Percentiles rank a stretch among this genome's conserved stretches.
These are phyloP conservation scores for Synanthedon tipuliformis DNA, from an alignment of 2,888 invertebrate species.

Conservation along the genomic window DNA sequence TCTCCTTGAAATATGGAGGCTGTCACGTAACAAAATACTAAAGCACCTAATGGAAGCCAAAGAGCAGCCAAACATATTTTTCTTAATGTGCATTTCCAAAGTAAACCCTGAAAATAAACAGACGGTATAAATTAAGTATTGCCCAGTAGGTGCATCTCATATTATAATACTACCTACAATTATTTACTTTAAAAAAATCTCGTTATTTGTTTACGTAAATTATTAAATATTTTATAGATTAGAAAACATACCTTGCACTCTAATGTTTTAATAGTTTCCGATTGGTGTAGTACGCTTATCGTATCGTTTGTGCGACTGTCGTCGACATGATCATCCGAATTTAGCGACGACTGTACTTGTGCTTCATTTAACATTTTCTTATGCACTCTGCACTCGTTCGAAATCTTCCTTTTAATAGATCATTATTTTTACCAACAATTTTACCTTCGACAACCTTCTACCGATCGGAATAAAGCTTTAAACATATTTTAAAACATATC, in stretches of 20 bases:
- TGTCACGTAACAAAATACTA: slow-evolving; percentile 88
- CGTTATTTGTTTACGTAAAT: not conserved
- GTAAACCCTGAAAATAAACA: slow-evolving; percentile 54
- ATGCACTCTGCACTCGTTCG: slow-evolving; percentile 28
- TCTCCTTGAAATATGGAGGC: slow-evolving; percentile 92
- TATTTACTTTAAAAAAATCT: not conserved
- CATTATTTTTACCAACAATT: not conserved
- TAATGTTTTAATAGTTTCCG: slow-evolving; percentile 37
- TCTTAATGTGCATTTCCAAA: slow-evolving; percentile 82
- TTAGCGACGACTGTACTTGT: slow-evolving; percentile 56
- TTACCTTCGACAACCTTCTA: not conserved
- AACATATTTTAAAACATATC: not conserved
- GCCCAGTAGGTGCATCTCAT: not conserved
- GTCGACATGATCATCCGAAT: slow-evolving; percentile 37
- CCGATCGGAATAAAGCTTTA: not conserved
- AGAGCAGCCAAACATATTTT: slow-evolving; percentile 86
- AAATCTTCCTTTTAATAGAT: not conserved
- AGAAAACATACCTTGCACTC: slow-evolving; percentile 42
- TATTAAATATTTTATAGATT: not conserved
- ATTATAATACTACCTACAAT: not conserved
- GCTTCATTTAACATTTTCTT: slow-evolving; percentile 63
- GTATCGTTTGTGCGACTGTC: slow-evolving; percentile 41
- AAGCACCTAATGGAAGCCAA: slow-evolving; percentile 84
- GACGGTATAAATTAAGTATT: not conserved
- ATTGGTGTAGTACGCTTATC: slow-evolving; percentile 25